phyloP scores from a whole-genome alignment of 1,140 invertebrate genomes.

The Achatina immaculata region DNA sequence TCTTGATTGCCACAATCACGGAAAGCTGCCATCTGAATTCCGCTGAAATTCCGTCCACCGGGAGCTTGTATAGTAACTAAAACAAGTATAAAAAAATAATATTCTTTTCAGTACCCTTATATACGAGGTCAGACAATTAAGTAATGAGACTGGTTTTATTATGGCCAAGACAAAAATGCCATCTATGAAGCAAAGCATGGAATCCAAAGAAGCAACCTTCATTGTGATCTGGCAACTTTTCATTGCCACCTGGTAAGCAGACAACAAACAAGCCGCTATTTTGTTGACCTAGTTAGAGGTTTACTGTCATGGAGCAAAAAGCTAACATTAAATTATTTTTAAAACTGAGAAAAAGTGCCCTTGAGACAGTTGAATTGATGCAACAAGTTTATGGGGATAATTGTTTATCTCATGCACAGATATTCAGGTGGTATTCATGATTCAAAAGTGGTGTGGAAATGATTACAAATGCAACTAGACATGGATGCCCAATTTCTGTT shows the following conservation, averaged over 20 bases:
- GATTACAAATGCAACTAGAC: too few species aligned
- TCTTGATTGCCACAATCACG: neutral
- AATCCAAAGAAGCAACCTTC: neutral
- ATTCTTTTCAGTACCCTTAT: constrained; percentile 4
- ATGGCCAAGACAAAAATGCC: neutral
- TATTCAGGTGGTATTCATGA: too few species aligned
- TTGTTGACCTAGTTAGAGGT: too few species aligned
- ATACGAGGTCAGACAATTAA: neutral
- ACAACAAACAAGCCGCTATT: neutral
- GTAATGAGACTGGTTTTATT: too few species aligned
- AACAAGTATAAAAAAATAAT: constrained; percentile 9
- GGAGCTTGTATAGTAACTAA: constrained; percentile 11
- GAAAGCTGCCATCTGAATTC: constrained; percentile 7
- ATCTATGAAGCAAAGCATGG: neutral
- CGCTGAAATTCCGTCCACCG: neutral
- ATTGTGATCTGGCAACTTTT: neutral
- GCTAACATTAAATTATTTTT: too few species aligned
- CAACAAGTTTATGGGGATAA: too few species aligned
- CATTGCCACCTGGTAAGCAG: neutral
- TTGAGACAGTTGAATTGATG: too few species aligned
- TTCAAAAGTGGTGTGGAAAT: too few species aligned
- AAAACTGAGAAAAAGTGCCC: too few species aligned
- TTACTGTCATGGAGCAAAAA: too few species aligned
- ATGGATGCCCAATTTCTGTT: too few species aligned
- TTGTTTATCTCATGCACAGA: too few species aligned